Evolutionary conservation across 2,888 invertebrate genomes (phyloP).

Genomic region (Halictus quadricinctus): DNA sequence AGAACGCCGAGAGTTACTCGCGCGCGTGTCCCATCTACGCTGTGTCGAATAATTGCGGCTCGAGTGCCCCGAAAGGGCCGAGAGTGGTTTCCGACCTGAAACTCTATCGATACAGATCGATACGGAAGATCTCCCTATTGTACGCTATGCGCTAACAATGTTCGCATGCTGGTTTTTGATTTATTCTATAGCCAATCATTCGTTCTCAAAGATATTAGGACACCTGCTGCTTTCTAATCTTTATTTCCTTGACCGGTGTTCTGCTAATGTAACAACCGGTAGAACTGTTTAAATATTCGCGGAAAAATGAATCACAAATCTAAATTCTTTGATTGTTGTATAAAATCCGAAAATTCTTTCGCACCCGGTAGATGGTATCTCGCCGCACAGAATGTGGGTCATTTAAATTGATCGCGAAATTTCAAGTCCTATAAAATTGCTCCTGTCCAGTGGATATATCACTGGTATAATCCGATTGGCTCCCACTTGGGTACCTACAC

Average conservation of each 20-base stretch:
- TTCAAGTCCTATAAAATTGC: conserved; percentile 49
- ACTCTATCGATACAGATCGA: background rate
- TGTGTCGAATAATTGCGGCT: conserved; percentile 10
- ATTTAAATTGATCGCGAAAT: conserved; percentile 51
- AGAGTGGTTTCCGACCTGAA: background rate
- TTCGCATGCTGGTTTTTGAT: too few species aligned
- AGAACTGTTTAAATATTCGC: too few species aligned
- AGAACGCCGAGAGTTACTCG: conserved; percentile 39
- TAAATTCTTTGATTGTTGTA: too few species aligned
- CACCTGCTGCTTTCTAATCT: background rate
- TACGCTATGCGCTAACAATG: too few species aligned
- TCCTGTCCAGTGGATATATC: conserved; percentile 33
- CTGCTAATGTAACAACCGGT: too few species aligned
- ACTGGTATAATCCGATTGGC: conserved; percentile 31
- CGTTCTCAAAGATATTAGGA: background rate
- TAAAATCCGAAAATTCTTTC: background rate
- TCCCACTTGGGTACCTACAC: conserved; percentile 9
- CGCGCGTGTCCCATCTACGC: conserved; percentile 4
- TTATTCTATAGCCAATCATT: background rate
- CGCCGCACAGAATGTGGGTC: conserved; percentile 34
- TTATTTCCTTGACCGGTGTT: background rate
- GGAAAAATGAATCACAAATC: too few species aligned
- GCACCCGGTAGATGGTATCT: conserved; percentile 16
- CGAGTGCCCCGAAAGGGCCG: background rate
- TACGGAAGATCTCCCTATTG: background rate